phyloP scores from a whole-genome alignment of 2,113 vertebrate species.

The Ranitomeya imitator region DNA sequence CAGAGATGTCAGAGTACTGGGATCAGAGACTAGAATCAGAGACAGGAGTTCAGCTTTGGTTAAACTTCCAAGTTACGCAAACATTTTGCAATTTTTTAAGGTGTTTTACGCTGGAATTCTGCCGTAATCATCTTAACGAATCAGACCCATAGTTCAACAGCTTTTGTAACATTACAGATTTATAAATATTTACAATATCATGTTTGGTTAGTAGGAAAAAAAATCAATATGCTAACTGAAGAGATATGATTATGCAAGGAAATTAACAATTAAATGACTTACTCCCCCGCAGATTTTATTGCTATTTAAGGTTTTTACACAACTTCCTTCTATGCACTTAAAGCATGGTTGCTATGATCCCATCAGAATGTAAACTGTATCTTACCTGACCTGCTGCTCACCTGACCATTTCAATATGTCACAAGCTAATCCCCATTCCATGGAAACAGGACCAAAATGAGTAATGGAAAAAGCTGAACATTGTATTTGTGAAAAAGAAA shows the following conservation, averaged over 20 bases:
- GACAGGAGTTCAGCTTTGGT: too few species aligned
- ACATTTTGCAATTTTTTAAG: too few species aligned
- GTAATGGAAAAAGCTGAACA: conserved; percentile 13
- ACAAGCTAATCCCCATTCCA: neutral
- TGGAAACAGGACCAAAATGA: conserved; percentile 1
- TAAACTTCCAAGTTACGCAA: too few species aligned
- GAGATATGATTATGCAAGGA: neutral
- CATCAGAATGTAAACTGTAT: neutral
- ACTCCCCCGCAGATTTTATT: conserved; percentile 15
- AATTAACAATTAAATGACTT: conserved; percentile 11
- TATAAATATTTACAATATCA: neutral
- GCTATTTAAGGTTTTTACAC: conserved; percentile 36
- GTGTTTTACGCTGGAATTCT: too few species aligned
- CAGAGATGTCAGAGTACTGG: too few species aligned
- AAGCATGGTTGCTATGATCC: conserved; percentile 29
- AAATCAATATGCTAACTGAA: neutral
- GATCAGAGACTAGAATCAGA: too few species aligned
- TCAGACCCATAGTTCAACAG: neutral
- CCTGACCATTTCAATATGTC: neutral
- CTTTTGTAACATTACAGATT: neutral
- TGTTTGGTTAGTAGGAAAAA: neutral
- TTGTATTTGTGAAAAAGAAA: neutral
- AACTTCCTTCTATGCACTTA: neutral
- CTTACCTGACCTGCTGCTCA: neutral
- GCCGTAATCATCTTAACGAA: too few species aligned